These are phyloP conservation scores for Standfussiana lucernea DNA, from an alignment of 2,888 invertebrate genomes.

Conservation along the genomic window DNA sequence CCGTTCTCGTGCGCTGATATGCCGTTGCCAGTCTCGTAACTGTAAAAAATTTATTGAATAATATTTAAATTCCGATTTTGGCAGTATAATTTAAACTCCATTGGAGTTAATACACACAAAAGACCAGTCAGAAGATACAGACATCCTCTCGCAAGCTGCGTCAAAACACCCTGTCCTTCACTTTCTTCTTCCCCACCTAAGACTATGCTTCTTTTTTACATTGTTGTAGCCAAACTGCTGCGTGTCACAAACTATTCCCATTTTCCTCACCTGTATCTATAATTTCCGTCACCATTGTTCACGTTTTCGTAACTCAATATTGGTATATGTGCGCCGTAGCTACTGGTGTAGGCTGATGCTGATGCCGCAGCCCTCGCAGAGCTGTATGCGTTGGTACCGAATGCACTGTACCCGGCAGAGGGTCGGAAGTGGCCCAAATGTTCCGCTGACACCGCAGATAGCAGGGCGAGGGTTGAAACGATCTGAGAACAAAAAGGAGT, in stretches of 20 bases:
- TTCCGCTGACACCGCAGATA: slow-evolving; percentile 73
- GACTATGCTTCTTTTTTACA: not conserved
- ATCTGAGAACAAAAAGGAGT: slow-evolving; percentile 65
- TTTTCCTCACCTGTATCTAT: slow-evolving; percentile 89
- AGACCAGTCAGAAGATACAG: too few relatives aligned
- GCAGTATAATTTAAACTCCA: not conserved
- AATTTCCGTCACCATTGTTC: slow-evolving; percentile 91
- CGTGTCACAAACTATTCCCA: not conserved
- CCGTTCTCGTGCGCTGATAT: slow-evolving; percentile 91
- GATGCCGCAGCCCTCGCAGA: slow-evolving; percentile 65
- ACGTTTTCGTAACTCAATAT: slow-evolving; percentile 91
- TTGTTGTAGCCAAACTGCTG: not conserved
- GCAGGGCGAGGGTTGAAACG: slow-evolving; percentile 68
- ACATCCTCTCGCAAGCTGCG: not conserved
- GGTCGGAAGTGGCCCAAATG: slow-evolving; percentile 66
- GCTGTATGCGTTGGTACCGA: slow-evolving; percentile 69
- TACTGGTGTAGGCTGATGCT: slow-evolving; percentile 65
- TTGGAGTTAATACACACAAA: too few relatives aligned
- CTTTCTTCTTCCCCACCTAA: too few relatives aligned
- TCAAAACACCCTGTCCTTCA: too few relatives aligned
- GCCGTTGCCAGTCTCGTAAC: slow-evolving; percentile 92
- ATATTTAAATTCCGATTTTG: not conserved
- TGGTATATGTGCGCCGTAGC: slow-evolving; percentile 85
- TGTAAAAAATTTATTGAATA: slow-evolving; percentile 33
- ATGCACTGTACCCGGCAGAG: slow-evolving; percentile 63